These are phyloP conservation scores for Sebastes taczanowskii DNA, from an alignment of 2,797 vertebrate species.

Conservation along the genomic window DNA sequence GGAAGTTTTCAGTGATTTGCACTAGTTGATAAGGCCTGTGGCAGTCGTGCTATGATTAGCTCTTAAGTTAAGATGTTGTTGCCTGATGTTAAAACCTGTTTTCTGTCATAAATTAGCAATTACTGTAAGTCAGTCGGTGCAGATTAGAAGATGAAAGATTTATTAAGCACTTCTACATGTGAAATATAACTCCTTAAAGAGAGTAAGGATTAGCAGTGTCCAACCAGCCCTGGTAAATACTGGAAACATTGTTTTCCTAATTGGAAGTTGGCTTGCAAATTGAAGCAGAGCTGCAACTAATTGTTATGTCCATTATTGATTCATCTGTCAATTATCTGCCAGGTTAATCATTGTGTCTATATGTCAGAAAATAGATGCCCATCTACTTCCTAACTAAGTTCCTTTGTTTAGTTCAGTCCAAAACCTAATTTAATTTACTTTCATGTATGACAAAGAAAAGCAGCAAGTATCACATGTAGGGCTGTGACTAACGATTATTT, in stretches of 20 bases:
- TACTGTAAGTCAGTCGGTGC: not conserved
- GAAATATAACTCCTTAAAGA: constrained; percentile 21
- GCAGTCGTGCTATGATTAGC: not conserved
- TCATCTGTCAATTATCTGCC: not conserved
- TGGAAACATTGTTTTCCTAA: not conserved
- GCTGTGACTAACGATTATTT: too few relatives aligned
- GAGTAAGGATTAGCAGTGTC: constrained; percentile 41
- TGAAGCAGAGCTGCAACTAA: not conserved
- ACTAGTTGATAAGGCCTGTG: not conserved
- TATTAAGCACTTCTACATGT: not conserved
- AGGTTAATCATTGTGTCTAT: not conserved
- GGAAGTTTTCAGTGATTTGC: not conserved
- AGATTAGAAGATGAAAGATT: constrained; percentile 16
- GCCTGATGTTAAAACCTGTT: not conserved
- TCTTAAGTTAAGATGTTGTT: not conserved
- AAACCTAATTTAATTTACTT: not conserved
- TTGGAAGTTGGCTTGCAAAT: not conserved
- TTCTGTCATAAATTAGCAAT: not conserved
- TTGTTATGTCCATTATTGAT: not conserved
- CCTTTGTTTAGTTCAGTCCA: not conserved
- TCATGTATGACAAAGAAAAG: not conserved
- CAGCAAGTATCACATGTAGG: too few relatives aligned
- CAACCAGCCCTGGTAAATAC: not conserved
- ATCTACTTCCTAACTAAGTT: too few relatives aligned
- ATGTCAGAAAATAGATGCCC: too few relatives aligned